A percentile compares a stretch with the other conserved stretches of the same genome.
Conservation (phyloP, 2,888 invertebrate genomes). For the Chorisops tibialis region DNA sequence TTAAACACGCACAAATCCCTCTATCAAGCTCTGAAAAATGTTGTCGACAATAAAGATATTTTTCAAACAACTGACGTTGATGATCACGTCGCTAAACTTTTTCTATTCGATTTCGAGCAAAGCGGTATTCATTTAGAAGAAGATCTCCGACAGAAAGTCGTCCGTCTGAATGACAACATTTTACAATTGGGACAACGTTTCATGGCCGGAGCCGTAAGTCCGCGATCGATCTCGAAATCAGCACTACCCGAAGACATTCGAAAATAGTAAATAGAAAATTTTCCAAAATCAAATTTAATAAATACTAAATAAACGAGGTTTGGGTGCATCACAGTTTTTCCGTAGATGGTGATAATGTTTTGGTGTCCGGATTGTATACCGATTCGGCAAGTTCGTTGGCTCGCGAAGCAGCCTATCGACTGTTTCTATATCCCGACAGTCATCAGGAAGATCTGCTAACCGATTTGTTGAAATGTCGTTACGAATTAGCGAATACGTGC, state of each 20-base stretch:
- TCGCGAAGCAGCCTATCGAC: slow-evolving; percentile 83
- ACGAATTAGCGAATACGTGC: slow-evolving; percentile 79
- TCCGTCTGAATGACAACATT: slow-evolving; percentile 81
- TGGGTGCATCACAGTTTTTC: slow-evolving; percentile 54
- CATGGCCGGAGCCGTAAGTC: slow-evolving; percentile 70
- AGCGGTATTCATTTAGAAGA: slow-evolving; percentile 92
- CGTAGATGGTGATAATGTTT: slow-evolving; percentile 66
- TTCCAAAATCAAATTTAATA: background rate
- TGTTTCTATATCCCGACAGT: slow-evolving; percentile 76
- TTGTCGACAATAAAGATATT: slow-evolving; percentile 68
- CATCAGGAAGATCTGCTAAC: slow-evolving; percentile 73
- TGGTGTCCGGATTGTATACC: slow-evolving; percentile 77
- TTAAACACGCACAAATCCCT: slow-evolving; percentile 86
- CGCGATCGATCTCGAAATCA: slow-evolving; percentile 63
- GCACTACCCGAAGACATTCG: slow-evolving; percentile 69
- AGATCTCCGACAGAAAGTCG: slow-evolving; percentile 67
- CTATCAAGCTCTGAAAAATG: slow-evolving; percentile 71
- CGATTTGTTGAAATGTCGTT: slow-evolving; percentile 69
- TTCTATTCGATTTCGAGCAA: slow-evolving; percentile 96
- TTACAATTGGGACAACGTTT: slow-evolving; percentile 80
- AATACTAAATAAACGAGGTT: background rate
- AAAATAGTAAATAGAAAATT: slow-evolving; percentile 57
- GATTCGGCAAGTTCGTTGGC: slow-evolving; percentile 75
- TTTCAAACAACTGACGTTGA: slow-evolving; percentile 69
- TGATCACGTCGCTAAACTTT: slow-evolving; percentile 79